Conservation (phyloP, 2,888 invertebrate species). For the Ariolimax columbianus region DNA sequence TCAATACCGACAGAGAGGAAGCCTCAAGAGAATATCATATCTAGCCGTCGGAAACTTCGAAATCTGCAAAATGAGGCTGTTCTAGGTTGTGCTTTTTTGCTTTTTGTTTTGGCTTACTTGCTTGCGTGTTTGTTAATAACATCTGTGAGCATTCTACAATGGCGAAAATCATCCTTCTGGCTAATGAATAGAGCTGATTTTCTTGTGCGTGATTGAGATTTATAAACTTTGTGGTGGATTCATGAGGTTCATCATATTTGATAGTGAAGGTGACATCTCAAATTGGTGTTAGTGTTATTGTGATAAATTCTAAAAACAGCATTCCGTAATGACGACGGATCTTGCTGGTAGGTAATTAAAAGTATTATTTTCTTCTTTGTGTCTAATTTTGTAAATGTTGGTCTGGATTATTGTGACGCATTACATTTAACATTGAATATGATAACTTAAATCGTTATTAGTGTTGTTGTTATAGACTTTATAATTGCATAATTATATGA, state of each 20-base stretch:
- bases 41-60: background rate
- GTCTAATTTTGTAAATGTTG: too few relatives aligned
- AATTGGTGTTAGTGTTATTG: background rate
- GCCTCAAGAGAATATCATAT: slow-evolving; percentile 1
- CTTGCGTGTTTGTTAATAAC: background rate
- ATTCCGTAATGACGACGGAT: too few relatives aligned
- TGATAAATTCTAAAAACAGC: too few relatives aligned
- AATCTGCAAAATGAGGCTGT: slow-evolving; percentile 9
- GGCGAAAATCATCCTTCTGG: background rate
- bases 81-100: too few relatives aligned
- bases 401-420: too few relatives aligned
- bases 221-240: too few relatives aligned
- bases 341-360: too few relatives aligned
- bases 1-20: slow-evolving; percentile 5
- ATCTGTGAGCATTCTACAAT: background rate
- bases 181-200: slow-evolving; percentile 2
- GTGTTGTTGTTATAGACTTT: too few relatives aligned
- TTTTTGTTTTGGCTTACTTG: background rate
- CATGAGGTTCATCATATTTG: background rate
- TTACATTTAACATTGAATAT: too few relatives aligned
- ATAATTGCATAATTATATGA: too few relatives aligned
- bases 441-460: too few relatives aligned
- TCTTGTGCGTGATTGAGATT: background rate
- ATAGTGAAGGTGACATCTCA: background rate
- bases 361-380: too few relatives aligned